These are phyloP conservation scores for Psettodes erumei DNA, from an alignment of 2,113 vertebrate genomes.

Conservation along the genomic window DNA sequence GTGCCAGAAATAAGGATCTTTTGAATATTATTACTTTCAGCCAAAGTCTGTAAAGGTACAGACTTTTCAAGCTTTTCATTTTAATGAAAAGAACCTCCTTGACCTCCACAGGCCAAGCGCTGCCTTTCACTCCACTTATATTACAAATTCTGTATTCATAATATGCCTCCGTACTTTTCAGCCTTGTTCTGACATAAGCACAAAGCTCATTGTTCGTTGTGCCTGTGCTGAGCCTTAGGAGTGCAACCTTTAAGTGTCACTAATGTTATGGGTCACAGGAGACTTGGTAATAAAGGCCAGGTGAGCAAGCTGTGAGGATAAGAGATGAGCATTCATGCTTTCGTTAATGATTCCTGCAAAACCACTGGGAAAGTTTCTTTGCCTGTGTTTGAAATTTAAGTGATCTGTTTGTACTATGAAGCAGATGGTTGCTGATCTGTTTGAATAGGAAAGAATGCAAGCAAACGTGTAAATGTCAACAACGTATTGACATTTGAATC, in stretches of 20 bases:
- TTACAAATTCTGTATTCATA: constrained; percentile 5
- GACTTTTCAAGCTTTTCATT: constrained; percentile 3
- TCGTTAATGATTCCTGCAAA: neutral
- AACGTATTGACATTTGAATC: neutral
- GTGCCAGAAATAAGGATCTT: no score
- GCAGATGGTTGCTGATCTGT: constrained; percentile 10
- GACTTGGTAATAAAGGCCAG: neutral
- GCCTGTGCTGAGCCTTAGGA: neutral
- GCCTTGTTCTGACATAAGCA: constrained; percentile 1
- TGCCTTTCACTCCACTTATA: constrained; percentile 27
- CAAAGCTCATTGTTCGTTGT: constrained; percentile 2
- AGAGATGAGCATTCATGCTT: neutral
- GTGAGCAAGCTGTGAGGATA: neutral
- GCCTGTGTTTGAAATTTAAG: neutral
- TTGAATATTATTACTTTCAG: neutral
- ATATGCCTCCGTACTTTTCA: neutral
- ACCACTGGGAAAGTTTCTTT: neutral
- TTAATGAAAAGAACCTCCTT: constrained; percentile 34
- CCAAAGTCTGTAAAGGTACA: no score
- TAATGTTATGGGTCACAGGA: constrained; percentile 12
- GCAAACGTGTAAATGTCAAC: constrained; percentile 22
- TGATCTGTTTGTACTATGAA: neutral
- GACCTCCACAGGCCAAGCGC: constrained; percentile 25
- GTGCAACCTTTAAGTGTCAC: constrained; percentile 2
- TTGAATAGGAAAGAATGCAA: constrained; percentile 1